Evolutionary conservation across 37 sponge, comb jelly and placozoan genomes (phyloP), one percentile per base, ranked within the genome.

Genomic region (Mnemiopsis leidyi): DNA sequence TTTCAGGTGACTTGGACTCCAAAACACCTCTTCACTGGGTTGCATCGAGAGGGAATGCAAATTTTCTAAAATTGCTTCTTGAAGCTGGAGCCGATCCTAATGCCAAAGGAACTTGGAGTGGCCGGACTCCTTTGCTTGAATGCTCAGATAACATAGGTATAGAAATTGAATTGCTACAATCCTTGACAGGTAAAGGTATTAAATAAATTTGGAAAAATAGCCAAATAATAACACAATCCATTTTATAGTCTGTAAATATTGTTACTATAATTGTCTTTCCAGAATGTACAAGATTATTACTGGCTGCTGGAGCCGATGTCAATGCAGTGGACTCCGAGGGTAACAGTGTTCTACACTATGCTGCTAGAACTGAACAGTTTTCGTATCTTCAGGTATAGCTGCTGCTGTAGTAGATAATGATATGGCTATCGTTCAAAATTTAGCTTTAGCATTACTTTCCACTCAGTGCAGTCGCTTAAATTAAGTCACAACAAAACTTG

Each of bases 11-110:
- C 3, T 28, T 85, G 29, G 90, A 85, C 35, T 85, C 90, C 23
- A 85, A 85, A 39, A 85, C 90, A 40, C 90, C 90, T 3, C 48
- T 85, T 0, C 90, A 85, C 90, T 85, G 90, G 90, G 90, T 39
- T 21, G 90, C 90, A 40, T 85, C 90, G 1, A 39, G 90, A 3
- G 90, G 90, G 13, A 85, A 85, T 40, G 40, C 90, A 23, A 85
- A 85, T 61, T 85, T 85, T 61, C 90, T 85, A 13, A 85, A 85
- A 21, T 61, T 85, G 1, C 90, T 85, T 13, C 90, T 85, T 39
- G 90, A 85, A 38, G 90, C 90, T 38, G 90, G 90, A 25, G 90
- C 90, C 23, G 90, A 85, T 37, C 90, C 90, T 0, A 85, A 85
- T 40, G 40, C 90, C 48, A 85, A 40, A 39, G 90, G 90, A 85